Evolutionary conservation across 1,140 invertebrate genomes (phyloP).

Genomic region (Ectropis grisescens): DNA sequence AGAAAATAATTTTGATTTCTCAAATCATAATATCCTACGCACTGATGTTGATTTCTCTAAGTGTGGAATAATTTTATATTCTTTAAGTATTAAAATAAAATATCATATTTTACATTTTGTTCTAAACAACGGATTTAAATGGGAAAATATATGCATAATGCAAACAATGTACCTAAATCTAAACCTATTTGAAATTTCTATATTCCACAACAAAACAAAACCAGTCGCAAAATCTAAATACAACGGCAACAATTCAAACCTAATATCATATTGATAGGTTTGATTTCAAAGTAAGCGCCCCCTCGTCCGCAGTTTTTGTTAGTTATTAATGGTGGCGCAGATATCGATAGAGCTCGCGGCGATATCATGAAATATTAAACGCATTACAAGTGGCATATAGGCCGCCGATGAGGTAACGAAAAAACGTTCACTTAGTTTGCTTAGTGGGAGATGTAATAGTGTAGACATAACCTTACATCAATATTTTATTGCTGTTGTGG

Average conservation of each 20-base stretch:
- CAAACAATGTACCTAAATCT: background rate
- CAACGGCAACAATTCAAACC: conserved; percentile 21
- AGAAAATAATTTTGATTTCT: too few relatives aligned
- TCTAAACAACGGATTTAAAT: too few relatives aligned
- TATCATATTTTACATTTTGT: too few relatives aligned
- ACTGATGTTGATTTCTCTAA: too few relatives aligned
- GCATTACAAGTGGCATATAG: conserved; percentile 66
- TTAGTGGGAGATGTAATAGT: too few relatives aligned
- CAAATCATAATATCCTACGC: too few relatives aligned
- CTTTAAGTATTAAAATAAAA: too few relatives aligned
- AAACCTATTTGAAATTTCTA: background rate
- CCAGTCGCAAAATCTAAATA: background rate
- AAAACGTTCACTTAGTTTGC: conserved; percentile 44
- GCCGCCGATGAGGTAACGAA: conserved; percentile 59
- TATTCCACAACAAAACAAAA: conserved; percentile 13
- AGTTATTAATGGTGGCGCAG: conserved; percentile 58
- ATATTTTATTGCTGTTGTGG: too few relatives aligned
- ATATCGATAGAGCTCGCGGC: conserved; percentile 53
- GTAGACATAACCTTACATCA: too few relatives aligned
- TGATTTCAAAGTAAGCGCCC: conserved; percentile 35
- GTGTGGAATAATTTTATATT: too few relatives aligned
- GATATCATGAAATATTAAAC: conserved; percentile 68
- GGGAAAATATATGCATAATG: background rate
- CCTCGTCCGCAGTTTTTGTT: conserved; percentile 43
- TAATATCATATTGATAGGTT: conserved; percentile 66